A percentile compares a stretch with the other conserved stretches of the same genome.
These are phyloP conservation scores for Channa argus DNA, from an alignment of 2,113 vertebrate species.

Conservation along the genomic window DNA sequence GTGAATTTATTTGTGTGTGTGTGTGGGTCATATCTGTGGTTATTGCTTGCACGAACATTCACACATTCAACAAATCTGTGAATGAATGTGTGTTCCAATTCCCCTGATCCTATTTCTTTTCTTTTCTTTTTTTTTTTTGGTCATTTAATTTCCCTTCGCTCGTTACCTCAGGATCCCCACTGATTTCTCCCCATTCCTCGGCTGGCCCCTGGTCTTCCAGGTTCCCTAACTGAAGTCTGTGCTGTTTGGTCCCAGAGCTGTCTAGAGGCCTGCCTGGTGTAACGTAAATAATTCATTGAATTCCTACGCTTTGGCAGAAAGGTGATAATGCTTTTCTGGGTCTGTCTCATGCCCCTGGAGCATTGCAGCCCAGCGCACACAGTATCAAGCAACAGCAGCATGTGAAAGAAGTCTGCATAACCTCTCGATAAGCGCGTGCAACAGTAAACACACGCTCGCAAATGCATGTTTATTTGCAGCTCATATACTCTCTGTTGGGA, in stretches of 20 bases:
- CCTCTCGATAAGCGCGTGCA: constrained; percentile 39
- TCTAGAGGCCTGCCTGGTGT: constrained; percentile 62
- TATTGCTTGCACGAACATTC: constrained; percentile 19
- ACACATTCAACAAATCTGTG: constrained; percentile 28
- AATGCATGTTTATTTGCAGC: background rate
- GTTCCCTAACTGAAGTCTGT: constrained; percentile 67
- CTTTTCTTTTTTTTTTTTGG: constrained; percentile 58
- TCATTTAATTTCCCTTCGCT: constrained; percentile 74
- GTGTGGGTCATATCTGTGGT: background rate
- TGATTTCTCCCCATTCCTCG: constrained; percentile 59
- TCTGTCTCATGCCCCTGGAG: constrained; percentile 70
- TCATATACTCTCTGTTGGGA: background rate
- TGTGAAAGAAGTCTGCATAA: constrained; percentile 65
- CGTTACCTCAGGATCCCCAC: constrained; percentile 62
- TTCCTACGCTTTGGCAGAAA: constrained; percentile 74
- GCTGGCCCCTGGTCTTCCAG: constrained; percentile 65
- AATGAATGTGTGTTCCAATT: constrained; percentile 13
- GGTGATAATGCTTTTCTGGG: constrained; percentile 81
- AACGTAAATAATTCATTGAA: constrained; percentile 81
- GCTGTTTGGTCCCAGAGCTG: constrained; percentile 53
- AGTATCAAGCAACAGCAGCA: constrained; percentile 27
- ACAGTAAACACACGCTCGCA: constrained; percentile 30
- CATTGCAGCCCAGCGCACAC: constrained; percentile 28
- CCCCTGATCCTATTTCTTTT: constrained; percentile 44
- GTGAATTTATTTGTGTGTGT: constrained; percentile 1